Conservation (phyloP, 2,797 vertebrate genomes). For the Ctenochaetus hawaiiensis region DNA sequence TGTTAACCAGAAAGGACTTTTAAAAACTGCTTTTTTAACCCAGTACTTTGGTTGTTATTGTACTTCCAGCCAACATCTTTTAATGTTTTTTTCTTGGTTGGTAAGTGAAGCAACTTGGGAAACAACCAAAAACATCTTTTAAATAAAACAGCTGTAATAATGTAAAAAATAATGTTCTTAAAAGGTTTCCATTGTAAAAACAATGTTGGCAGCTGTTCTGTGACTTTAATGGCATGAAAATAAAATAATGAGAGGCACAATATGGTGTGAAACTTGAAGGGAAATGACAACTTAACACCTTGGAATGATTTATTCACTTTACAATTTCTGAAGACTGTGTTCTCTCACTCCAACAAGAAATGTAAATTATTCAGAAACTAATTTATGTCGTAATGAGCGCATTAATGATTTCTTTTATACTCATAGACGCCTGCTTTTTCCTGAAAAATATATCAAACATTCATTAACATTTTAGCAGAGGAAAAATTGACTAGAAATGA, state of each 20-base stretch:
- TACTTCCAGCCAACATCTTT: no score
- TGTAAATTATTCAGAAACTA: conserved; percentile 25
- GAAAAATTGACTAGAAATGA: conserved; percentile 25
- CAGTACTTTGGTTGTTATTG: no score
- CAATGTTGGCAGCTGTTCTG: neutral
- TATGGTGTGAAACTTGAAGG: neutral
- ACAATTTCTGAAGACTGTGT: neutral
- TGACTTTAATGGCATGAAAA: neutral
- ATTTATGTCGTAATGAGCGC: conserved; percentile 17
- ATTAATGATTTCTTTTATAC: conserved; percentile 1
- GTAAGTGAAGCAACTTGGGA: no score
- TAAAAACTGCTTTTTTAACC: no score
- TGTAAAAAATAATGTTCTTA: no score
- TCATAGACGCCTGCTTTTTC: conserved; percentile 8
- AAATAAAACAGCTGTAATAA: no score
- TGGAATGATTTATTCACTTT: neutral
- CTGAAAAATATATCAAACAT: conserved; percentile 3
- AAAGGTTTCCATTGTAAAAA: neutral
- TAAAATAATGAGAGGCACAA: neutral
- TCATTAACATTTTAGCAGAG: conserved; percentile 1
- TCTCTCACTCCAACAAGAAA: neutral
- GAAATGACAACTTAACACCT: neutral
- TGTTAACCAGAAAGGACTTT: no score
- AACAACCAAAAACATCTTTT: no score
- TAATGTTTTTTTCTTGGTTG: no score